Base-by-base conservation (phyloP, 2,113 vertebrate genomes). In the Paraplagusia blochii region DNA sequence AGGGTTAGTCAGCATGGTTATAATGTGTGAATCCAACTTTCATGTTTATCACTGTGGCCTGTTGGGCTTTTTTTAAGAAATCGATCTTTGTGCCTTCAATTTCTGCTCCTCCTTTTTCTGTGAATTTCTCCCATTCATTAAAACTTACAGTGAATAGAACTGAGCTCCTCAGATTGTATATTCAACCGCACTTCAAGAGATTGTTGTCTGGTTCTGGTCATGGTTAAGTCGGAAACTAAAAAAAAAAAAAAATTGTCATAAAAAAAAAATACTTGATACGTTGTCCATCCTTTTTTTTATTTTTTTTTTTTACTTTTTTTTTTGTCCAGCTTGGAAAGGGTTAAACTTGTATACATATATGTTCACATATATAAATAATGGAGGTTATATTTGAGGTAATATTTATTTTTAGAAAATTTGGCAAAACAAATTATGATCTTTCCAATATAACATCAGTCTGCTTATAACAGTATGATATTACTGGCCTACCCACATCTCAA, bases 51-150 rank as follows among this genome's bases (percentile, higher is more conserved):
- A 46, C 50, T 56, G 36, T 50, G 1, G 16, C 14, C 11, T 34
- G 13, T 51, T 9, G 12, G 22, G 49, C 16, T 53, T 61, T 16
- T 35, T 29, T 36, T 44, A 16, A 18, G n/a, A n/a, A n/a, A n/a
- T n/a, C 35, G 39, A 56, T 67, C 34, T 58, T 43, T 56, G 74
- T 82, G 74, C 79, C 76, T 79, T 78, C 60, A 63, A 71, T 76
- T 76, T 78, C 75, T 82, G 58, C 53, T 59, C 33, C 49, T 55
- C 18, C 43, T 18, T 61, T n/a, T 76, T 58, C 39, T 66, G 12
- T 60, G 39, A 69, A 54, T 54, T 51, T 39, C 12, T 14, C 42
- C 46, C 11, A 51, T 1, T 50, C 33, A 33, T 39, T 9, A 33
- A 44, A 15, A 51, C 45, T 18, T 52, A 8, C 34, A 17, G 33